A percentile compares a stretch with the other conserved stretches of the same genome.
These are phyloP conservation scores for Phthorimaea operculella DNA, from an alignment of 1,140 invertebrate genomes.

Conservation along the genomic window DNA sequence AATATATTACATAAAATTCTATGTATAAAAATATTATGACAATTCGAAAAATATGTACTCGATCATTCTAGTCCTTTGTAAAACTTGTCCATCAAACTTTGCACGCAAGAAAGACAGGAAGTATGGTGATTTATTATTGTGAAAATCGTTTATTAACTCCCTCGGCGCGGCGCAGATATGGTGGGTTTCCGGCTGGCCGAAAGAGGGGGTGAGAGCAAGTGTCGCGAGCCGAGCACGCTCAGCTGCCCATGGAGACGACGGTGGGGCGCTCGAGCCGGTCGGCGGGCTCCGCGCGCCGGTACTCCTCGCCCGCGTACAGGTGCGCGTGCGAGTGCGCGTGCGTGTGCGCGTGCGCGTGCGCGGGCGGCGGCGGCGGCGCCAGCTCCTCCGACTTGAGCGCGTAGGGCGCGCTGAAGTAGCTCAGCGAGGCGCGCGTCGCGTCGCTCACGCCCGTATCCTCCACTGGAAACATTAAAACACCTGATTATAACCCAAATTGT, in stretches of 20 bases:
- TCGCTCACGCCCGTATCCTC: constrained; percentile 2
- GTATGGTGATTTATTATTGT: no score
- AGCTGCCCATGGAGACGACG: constrained; percentile 56
- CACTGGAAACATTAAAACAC: not conserved
- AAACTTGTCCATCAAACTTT: no score
- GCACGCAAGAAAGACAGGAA: no score
- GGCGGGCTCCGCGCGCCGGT: constrained; percentile 27
- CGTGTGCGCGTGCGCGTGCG: constrained; percentile 20
- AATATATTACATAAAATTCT: not conserved
- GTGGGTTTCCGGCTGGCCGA: no score
- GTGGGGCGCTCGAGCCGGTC: constrained; percentile 45
- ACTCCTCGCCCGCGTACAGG: constrained; percentile 31
- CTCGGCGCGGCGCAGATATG: no score
- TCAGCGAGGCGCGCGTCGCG: constrained; percentile 13
- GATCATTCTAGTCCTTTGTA: no score
- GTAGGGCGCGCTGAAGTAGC: constrained; percentile 7
- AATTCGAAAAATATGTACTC: not conserved
- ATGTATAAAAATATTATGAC: not conserved
- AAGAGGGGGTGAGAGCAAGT: no score
- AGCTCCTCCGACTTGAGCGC: constrained; percentile 43
- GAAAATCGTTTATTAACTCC: no score
- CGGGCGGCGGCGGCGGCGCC: constrained; percentile 40
- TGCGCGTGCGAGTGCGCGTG: constrained; percentile 19
- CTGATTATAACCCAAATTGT: not conserved
- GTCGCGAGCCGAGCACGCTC: constrained; percentile 18